Conservation (phyloP, 1,140 invertebrate species). For the Cylas formicarius region DNA sequence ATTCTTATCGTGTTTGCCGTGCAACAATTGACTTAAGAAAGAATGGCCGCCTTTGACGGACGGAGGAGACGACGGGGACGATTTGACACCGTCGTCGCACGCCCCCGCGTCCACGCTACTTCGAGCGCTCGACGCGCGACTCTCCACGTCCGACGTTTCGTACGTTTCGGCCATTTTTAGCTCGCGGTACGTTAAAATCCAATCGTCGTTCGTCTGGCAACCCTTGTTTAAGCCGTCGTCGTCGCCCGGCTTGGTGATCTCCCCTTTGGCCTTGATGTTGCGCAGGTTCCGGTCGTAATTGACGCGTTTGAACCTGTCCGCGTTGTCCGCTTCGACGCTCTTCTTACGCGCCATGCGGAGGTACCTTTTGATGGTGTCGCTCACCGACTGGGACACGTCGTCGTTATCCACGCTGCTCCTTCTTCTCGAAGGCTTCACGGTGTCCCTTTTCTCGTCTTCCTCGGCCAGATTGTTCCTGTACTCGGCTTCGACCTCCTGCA, state of each 20-base stretch:
- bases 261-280: conserved; percentile 73
- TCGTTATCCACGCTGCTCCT: conserved; percentile 72
- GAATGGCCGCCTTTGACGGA: conserved; percentile 50
- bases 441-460: conserved; percentile 37
- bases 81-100: conserved; percentile 35
- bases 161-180: conserved; percentile 34
- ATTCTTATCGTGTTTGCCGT: conserved; percentile 48
- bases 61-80: conserved; percentile 44
- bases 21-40: conserved; percentile 59
- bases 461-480: conserved; percentile 39
- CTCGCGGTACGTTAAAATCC: conserved; percentile 50
- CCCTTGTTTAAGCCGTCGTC: conserved; percentile 64
- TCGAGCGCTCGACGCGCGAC: conserved; percentile 47
- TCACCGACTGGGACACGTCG: conserved; percentile 75
- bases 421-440: conserved; percentile 42
- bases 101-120: conserved; percentile 50
- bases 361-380: conserved; percentile 77
- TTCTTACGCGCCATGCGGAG: conserved; percentile 79
- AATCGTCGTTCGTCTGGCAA: conserved; percentile 65
- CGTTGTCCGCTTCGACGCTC: conserved; percentile 70
- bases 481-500: conserved; percentile 47
- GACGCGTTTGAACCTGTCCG: conserved; percentile 75
- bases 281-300: conserved; percentile 80
- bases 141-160: conserved; percentile 31
- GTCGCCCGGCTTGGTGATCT: conserved; percentile 64